Conservation (phyloP, 2,888 invertebrate genomes). For the Nyleta sp. region DNA sequence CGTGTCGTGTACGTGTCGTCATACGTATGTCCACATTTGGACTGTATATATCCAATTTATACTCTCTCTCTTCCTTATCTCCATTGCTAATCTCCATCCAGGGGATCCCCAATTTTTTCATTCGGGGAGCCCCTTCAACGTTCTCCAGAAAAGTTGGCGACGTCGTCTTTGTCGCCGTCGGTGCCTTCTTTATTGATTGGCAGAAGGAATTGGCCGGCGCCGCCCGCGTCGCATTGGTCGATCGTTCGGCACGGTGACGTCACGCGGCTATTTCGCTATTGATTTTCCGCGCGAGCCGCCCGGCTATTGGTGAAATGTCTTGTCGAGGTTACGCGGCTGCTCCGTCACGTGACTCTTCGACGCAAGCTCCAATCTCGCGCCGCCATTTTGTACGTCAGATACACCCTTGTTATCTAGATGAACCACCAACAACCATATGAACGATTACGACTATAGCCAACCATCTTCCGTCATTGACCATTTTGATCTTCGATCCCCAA, state of each 20-base stretch:
- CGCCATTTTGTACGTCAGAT: conserved; percentile 62
- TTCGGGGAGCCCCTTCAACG: too few relatives aligned
- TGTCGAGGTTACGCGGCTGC: conserved; percentile 66
- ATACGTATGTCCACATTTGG: too few relatives aligned
- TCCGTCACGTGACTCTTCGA: conserved; percentile 60
- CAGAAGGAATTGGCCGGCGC: conserved; percentile 78
- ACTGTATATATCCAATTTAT: too few relatives aligned
- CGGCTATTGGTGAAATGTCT: conserved; percentile 71
- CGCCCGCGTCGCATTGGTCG: conserved; percentile 79
- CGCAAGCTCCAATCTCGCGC: conserved; percentile 53
- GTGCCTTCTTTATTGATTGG: conserved; percentile 77
- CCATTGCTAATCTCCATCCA: too few relatives aligned
- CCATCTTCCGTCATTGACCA: not conserved
- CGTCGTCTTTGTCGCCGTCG: conserved; percentile 58
- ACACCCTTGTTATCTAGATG: conserved; percentile 46
- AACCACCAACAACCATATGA: conserved; percentile 12
- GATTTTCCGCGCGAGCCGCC: conserved; percentile 74
- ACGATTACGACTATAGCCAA: not conserved
- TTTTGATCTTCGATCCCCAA: not conserved
- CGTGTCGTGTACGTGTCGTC: too few relatives aligned
- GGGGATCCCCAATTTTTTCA: too few relatives aligned
- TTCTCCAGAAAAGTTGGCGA: conserved; percentile 27
- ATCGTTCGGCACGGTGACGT: conserved; percentile 77
- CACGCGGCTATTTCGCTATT: conserved; percentile 76
- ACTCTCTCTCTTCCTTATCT: too few relatives aligned